These are phyloP conservation scores for Paramormyrops kingsleyae DNA, from an alignment of 2,113 vertebrate species.

Conservation along the genomic window DNA sequence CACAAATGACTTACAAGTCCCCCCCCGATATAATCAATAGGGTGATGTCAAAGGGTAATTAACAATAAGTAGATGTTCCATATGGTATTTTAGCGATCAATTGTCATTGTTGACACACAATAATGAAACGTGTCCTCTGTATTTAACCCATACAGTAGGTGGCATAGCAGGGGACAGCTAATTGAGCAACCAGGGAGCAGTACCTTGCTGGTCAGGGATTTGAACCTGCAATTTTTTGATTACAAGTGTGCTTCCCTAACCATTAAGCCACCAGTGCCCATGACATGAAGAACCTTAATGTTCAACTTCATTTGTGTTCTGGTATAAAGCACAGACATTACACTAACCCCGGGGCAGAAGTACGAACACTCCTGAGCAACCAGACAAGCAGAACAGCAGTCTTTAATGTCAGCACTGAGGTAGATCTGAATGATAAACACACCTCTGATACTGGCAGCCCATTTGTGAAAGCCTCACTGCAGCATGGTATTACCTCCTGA, in stretches of 20 bases:
- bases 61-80: not conserved
- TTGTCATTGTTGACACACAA: too few relatives aligned
- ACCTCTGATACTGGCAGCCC: not conserved
- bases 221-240: too few relatives aligned
- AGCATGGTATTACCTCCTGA: not conserved
- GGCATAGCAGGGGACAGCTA: too few relatives aligned
- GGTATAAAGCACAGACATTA: not conserved
- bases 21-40: not conserved
- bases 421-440: not conserved
- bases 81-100: too few relatives aligned
- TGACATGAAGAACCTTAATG: not conserved
- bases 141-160: too few relatives aligned
- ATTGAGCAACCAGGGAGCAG: too few relatives aligned
- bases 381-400: not conserved
- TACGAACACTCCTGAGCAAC: not conserved
- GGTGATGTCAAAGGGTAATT: not conserved
- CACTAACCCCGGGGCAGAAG: not conserved
- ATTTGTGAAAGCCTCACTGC: not conserved
- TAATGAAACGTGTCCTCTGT: too few relatives aligned
- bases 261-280: too few relatives aligned
- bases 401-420: not conserved
- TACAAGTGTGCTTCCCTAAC: too few relatives aligned
- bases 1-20: not conserved
- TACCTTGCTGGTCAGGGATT: too few relatives aligned
- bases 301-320: not conserved